Evolutionary conservation across 2,888 invertebrate genomes (phyloP), one percentile per base, ranked within the genome.

Genomic region (Drosophila suboccidentalis): DNA sequence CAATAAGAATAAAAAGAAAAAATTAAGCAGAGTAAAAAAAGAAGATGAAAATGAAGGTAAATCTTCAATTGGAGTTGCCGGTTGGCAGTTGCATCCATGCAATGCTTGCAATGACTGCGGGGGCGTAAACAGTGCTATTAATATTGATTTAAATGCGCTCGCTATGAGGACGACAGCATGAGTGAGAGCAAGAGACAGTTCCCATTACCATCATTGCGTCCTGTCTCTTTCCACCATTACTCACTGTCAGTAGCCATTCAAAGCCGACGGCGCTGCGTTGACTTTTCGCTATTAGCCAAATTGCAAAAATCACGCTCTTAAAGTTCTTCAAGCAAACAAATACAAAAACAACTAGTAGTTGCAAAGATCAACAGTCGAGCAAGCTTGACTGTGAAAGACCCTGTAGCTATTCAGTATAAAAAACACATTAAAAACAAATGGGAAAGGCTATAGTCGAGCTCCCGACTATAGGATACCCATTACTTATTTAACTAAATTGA

Each of bases 71-170:
- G 80, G 38, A 66, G 67, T 57, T 47, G 79, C 50, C 60, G 78
- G 39, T 49, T 74, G 59, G 50, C 64, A 60, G 58, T 71, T 75
- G 67, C 57, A 80, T 72, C 53, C 68, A 55, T 61, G 62, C 36
- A 65, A 36, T 34, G 10, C 63, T 44, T 44, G 51, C 51, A 44
- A 8, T 58, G 71, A 65, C 66, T 53, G 70, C 65, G 61, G 65
- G 72, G 77, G 75, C 75, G 74, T 74, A 80, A 82, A 77, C 78
- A 82, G 58, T 41, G 87, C 70, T 78, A 86, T 80, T 80, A 83
- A 86, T 86, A 83, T 80, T 86, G 87, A 86, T 82, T 80, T 83
- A 86, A 86, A 80, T 83, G 71, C 53, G 62, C 64, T 50, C 60
- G 49, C 43, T 46, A 34, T 39, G 49, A 57, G 46, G 22, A 34